Base-by-base conservation (phyloP, 2,888 invertebrate species). In the Calliphora vomitoria region DNA sequence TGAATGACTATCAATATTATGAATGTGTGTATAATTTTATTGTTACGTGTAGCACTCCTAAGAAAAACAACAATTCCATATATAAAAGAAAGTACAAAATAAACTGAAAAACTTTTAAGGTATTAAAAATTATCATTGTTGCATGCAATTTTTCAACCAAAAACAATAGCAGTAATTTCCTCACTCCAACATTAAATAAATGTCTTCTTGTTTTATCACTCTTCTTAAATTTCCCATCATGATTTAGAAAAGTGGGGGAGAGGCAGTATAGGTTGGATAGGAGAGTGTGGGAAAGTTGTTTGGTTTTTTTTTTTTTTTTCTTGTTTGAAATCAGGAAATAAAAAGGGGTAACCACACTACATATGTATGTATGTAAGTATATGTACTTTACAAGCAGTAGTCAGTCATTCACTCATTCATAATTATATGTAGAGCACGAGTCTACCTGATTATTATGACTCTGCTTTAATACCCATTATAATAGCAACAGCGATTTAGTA, bases 391-490 rank as follows among this genome's bases (percentile, higher is more conserved):
- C 53, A 66, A 50, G 66, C 38, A 53, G 31, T 50, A 69, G 60
- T 31, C 18, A 20, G 53, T 50, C 69, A 60, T 6, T 31, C 18
- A 38, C 35, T 50, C 69, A 60, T 11, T 78, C 55, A 58, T 18
- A 68, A 44, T 58, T 47, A 44, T 44, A 82, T 69, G 82, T 82
- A 60, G 62, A 82, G 60, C 82, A 82, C 75, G 82, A 82, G 60
- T 79, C 58, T 79, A 82, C 86, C 74, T 79, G 74, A 69, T 86
- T 86, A 82, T 79, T 82, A 82, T 66, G 78, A 35, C 66, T 86
- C 72, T 58, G 53, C 38, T 78, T 78, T 78, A 83, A 78, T 72
- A 55, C 25, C 62, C 38, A 66, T 84, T 86, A 68, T 78, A 82
- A 47, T 68, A 82, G 79, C 74, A 76, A 35, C 68, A 79, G 71